Conservation (phyloP, 2,113 vertebrate genomes). For the Hippocampus zosterae region DNA sequence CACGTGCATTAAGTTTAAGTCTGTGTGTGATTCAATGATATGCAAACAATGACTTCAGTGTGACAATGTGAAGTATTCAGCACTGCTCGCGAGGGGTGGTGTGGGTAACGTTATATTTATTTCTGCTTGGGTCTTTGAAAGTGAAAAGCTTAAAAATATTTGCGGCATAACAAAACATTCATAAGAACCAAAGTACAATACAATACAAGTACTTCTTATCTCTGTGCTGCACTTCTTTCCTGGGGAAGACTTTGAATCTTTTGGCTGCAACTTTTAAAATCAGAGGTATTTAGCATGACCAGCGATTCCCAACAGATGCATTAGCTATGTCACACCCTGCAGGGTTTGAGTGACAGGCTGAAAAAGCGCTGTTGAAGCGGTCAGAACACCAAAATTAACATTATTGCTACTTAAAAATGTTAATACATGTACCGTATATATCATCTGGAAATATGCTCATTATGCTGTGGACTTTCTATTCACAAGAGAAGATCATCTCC, state of each 20-base stretch:
- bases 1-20: slow-evolving; percentile 29
- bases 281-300: not conserved
- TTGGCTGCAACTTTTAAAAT: not conserved
- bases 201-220: slow-evolving; percentile 2
- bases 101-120: slow-evolving; percentile 14
- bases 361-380: not conserved
- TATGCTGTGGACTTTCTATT: slow-evolving; percentile 6
- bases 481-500: not conserved
- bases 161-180: not conserved
- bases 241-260: not conserved
- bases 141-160: slow-evolving; percentile 2
- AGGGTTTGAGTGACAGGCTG: slow-evolving; percentile 9
- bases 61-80: slow-evolving; percentile 33
- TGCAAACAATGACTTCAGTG: slow-evolving; percentile 14
- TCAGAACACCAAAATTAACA: not conserved
- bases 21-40: slow-evolving; percentile 33
- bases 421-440: not conserved
- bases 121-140: slow-evolving; percentile 10
- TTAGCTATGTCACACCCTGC: not conserved
- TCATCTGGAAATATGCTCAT: slow-evolving; percentile 12
- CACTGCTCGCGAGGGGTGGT: slow-evolving; percentile 13
- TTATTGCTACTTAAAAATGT: not conserved
- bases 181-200: not conserved
- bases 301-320: not conserved
- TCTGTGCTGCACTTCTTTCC: not conserved